phyloP scores from a whole-genome alignment of 1,140 invertebrate genomes.

The Goniozus legneri region DNA sequence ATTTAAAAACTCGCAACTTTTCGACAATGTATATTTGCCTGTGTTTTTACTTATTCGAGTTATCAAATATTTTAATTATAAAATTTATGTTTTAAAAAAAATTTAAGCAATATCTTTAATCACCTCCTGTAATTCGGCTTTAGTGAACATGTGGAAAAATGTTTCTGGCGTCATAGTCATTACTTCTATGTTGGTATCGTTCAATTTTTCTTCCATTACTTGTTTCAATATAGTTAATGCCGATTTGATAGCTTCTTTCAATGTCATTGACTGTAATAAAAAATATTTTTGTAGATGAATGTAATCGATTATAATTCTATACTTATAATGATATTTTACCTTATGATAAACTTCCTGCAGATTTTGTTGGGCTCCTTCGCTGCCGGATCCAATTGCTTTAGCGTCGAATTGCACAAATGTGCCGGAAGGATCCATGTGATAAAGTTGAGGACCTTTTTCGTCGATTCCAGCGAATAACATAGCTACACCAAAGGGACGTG shows the following conservation, averaged over 20 bases:
- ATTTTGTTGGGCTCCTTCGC: slow-evolving; percentile 97
- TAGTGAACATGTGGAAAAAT: slow-evolving; percentile 86
- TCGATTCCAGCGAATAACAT: slow-evolving; percentile 86
- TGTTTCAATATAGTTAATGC: slow-evolving; percentile 96
- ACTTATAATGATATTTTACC: slow-evolving; percentile 46
- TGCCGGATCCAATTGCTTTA: slow-evolving; percentile 98
- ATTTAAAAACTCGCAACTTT: too few relatives aligned
- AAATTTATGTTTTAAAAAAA: slow-evolving; percentile 7
- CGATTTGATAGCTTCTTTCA: slow-evolving; percentile 92
- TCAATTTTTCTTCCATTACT: slow-evolving; percentile 99
- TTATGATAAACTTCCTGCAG: slow-evolving; percentile 85
- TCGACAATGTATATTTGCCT: too few relatives aligned
- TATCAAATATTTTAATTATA: background rate
- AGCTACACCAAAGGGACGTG: slow-evolving; percentile 97
- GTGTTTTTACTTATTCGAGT: too few relatives aligned
- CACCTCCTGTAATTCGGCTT: slow-evolving; percentile 87
- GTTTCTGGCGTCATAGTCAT: slow-evolving; percentile 85
- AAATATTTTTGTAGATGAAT: slow-evolving; percentile 12
- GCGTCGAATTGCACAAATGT: slow-evolving; percentile 98
- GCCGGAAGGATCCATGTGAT: slow-evolving; percentile 97
- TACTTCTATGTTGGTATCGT: slow-evolving; percentile 96
- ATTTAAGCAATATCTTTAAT: slow-evolving; percentile 73
- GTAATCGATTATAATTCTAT: background rate
- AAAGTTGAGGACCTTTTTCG: slow-evolving; percentile 82
- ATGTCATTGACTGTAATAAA: slow-evolving; percentile 82